A percentile compares a stretch with the other conserved stretches of the same genome.
phyloP scores from a whole-genome alignment of 2,888 invertebrate species.

The Xanthia icteritia region DNA sequence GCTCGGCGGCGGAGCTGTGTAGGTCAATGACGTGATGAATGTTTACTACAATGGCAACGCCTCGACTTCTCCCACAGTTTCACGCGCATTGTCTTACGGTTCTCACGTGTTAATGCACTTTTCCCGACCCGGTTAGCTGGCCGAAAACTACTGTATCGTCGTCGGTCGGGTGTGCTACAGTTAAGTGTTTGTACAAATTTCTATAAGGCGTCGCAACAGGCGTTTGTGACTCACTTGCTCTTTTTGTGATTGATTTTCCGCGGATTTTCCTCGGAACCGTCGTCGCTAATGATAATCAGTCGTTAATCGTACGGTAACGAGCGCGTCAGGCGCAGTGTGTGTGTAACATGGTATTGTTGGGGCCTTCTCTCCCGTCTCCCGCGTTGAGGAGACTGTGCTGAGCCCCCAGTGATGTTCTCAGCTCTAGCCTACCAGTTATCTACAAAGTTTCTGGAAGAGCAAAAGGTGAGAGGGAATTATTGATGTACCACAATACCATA shows the following conservation, averaged over 20 bases:
- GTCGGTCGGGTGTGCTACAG: constrained; percentile 65
- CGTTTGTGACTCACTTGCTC: constrained; percentile 74
- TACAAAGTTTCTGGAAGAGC: constrained; percentile 84
- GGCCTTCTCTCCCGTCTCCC: constrained; percentile 73
- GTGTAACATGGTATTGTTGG: constrained; percentile 75
- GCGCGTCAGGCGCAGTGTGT: constrained; percentile 45
- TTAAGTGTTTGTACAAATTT: constrained; percentile 71
- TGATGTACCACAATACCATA: neutral
- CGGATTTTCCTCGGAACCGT: constrained; percentile 66
- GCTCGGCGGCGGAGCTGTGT: constrained; percentile 59
- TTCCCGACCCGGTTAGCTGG: constrained; percentile 75
- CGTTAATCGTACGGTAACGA: constrained; percentile 35
- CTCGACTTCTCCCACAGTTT: constrained; percentile 89
- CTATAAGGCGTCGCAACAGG: constrained; percentile 64
- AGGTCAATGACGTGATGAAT: constrained; percentile 88
- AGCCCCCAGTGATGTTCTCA: constrained; percentile 83
- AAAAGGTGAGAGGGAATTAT: constrained; percentile 77
- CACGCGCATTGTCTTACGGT: constrained; percentile 85
- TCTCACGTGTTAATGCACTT: constrained; percentile 85
- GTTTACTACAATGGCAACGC: constrained; percentile 91
- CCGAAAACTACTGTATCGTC: constrained; percentile 62
- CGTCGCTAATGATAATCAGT: constrained; percentile 59
- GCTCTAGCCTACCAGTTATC: constrained; percentile 86
- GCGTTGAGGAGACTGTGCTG: constrained; percentile 73
- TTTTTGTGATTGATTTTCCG: constrained; percentile 74